Conservation (phyloP, 2,888 invertebrate genomes). For the Parochlus steinenii region DNA sequence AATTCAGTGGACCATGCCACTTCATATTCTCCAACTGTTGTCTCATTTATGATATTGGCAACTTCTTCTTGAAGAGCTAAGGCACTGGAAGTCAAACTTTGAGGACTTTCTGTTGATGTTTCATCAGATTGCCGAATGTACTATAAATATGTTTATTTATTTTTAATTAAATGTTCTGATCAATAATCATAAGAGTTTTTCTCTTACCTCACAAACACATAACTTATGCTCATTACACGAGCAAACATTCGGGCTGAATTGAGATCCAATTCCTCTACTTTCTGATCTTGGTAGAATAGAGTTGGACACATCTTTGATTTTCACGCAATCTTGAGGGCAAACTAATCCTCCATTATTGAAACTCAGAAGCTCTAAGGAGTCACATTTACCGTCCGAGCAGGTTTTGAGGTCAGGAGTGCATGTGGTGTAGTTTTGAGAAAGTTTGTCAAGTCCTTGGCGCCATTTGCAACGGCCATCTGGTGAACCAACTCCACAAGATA, state of each 20-base stretch:
- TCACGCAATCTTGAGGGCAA: constrained; percentile 60
- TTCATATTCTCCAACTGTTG: no score
- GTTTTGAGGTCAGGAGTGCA: constrained; percentile 44
- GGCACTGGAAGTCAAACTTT: no score
- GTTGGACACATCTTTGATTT: constrained; percentile 21
- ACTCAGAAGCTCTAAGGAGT: constrained; percentile 44
- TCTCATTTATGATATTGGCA: no score
- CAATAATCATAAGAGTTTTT: no score
- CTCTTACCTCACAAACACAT: constrained; percentile 27
- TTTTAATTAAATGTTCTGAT: no score
- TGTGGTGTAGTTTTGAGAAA: constrained; percentile 39
- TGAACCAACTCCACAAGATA: constrained; percentile 37
- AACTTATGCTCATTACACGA: constrained; percentile 27
- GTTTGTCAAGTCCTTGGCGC: constrained; percentile 29
- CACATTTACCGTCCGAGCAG: constrained; percentile 55
- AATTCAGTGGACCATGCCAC: no score
- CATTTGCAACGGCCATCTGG: constrained; percentile 36
- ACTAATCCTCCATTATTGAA: no score
- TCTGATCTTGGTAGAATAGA: constrained; percentile 21
- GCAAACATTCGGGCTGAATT: constrained; percentile 22
- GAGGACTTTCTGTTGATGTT: no score
- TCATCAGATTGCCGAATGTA: no score
- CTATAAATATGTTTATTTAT: no score
- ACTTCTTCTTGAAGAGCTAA: no score
- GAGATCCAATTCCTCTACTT: constrained; percentile 23